Base-by-base conservation (phyloP, 2,797 vertebrate species). In the Ceryle rudis region DNA sequence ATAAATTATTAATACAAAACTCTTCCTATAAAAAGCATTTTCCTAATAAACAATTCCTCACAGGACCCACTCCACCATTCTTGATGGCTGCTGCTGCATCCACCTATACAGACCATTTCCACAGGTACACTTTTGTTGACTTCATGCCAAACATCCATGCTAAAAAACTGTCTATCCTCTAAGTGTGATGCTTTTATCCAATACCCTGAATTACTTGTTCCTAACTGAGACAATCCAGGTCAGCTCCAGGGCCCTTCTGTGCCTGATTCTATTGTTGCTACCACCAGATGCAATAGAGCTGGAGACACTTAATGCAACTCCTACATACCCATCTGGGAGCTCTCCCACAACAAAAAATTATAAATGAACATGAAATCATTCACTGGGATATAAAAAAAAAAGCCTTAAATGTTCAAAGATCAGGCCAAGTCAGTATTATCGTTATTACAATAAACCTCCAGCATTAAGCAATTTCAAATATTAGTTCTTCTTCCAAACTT, bases 381-480 rank as follows among this genome's bases (percentile, higher is more conserved):
- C 87, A 88, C 80, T 91, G 28, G 62, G 70, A 88, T 94, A 95
- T 81, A 91, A 95, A 94, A 96, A 81, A 74, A 81, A 74, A 94
- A 88, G 85, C 9, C 37, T 89, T 91, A 86, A 91, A 95, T 29
- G 77, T 66, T 87, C 74, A 60, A 94, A 92, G 69, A 93, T 93
- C 74, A 95, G 87, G 80, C 93, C 93, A 97, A 94, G 72, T 55
- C 83, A 73, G 57, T 95, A 97, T 94, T 95, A 93, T 62, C 82
- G 57, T 90, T 93, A 90, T 91, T 93, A 97, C 49, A 94, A 93
- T 64, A 95, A 94, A 93, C 80, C 69, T 96, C 61, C 67, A 93
- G 60, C 61, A 97, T 94, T 94, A 97, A 93, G 94, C 37, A 89
- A 96, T 96, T 96, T 92, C 61, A 93, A 94, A 60, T 74, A 95